Percentiles rank a stretch among this genome's conserved stretches.
These are phyloP conservation scores for Bagarius yarrelli DNA, from an alignment of 2,113 vertebrate genomes.

Conservation along the genomic window DNA sequence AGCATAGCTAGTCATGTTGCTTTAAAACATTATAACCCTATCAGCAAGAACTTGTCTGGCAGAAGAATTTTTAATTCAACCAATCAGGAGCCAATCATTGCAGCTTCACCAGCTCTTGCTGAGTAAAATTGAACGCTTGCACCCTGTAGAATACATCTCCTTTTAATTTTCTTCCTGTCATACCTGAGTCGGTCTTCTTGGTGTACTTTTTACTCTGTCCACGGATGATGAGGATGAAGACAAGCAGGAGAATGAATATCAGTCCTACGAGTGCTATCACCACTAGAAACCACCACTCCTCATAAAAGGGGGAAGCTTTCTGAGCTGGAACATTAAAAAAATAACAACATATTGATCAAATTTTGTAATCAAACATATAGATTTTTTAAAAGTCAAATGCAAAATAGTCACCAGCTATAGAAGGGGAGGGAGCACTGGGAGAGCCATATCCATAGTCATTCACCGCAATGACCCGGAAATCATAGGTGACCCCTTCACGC, in stretches of 20 bases:
- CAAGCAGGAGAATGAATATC: constrained; percentile 94
- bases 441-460: constrained; percentile 96
- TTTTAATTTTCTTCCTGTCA: constrained; percentile 40
- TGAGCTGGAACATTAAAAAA: constrained; percentile 75
- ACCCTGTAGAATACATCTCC: background rate
- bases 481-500: constrained; percentile 91
- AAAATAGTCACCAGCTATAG: constrained; percentile 93
- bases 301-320: constrained; percentile 91
- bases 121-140: background rate
- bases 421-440: constrained; percentile 90
- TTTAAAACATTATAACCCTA: background rate
- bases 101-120: background rate
- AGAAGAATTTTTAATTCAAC: background rate
- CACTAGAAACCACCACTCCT: constrained; percentile 98
- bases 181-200: constrained; percentile 93
- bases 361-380: background rate
- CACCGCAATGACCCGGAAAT: constrained; percentile 94
- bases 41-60: background rate
- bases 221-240: constrained; percentile 93
- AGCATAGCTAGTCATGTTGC: background rate
- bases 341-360: background rate
- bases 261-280: constrained; percentile 93
- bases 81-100: background rate
- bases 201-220: constrained; percentile 97
- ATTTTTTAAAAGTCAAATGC: background rate